Percentiles rank a stretch among this genome's conserved stretches.
Evolutionary conservation across 35 echinoderm and acorn worm species (phyloP).

Genomic region (Amphiura filiformis): DNA sequence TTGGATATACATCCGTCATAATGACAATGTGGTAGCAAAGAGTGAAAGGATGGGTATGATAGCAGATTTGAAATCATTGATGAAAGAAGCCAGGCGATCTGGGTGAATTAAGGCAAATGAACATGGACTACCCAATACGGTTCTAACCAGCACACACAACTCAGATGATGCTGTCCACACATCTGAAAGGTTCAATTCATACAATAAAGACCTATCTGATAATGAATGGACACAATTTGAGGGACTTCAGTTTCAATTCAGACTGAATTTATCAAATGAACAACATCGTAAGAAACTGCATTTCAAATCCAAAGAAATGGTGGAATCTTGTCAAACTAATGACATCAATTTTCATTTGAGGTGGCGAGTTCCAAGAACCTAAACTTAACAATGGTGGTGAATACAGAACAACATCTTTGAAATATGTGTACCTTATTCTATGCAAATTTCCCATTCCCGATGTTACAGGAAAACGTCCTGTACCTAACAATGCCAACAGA

Average conservation of each 20-base stretch:
- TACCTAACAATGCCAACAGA: neutral
- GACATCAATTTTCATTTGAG: neutral
- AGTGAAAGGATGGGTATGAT: too few species aligned
- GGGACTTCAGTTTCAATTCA: neutral
- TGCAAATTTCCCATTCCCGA: neutral
- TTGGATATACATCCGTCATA: too few species aligned
- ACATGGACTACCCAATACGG: too few species aligned
- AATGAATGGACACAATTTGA: neutral
- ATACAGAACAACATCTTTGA: neutral
- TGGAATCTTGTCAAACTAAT: neutral
- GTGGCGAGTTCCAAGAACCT: neutral
- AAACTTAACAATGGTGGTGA: neutral
- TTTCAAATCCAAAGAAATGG: neutral
- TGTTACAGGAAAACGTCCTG: neutral
- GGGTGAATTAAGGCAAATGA: too few species aligned
- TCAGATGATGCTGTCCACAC: too few species aligned
- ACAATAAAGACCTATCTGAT: neutral
- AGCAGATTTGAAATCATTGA: too few species aligned
- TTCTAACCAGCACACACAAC: too few species aligned
- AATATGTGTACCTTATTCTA: neutral
- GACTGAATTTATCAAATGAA: neutral
- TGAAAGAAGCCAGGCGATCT: too few species aligned
- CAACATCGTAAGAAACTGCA: neutral
- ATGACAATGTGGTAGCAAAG: too few species aligned
- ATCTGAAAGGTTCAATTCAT: neutral